phyloP scores from a whole-genome alignment of 2,888 invertebrate species.

The Drosophila heteroneura region DNA sequence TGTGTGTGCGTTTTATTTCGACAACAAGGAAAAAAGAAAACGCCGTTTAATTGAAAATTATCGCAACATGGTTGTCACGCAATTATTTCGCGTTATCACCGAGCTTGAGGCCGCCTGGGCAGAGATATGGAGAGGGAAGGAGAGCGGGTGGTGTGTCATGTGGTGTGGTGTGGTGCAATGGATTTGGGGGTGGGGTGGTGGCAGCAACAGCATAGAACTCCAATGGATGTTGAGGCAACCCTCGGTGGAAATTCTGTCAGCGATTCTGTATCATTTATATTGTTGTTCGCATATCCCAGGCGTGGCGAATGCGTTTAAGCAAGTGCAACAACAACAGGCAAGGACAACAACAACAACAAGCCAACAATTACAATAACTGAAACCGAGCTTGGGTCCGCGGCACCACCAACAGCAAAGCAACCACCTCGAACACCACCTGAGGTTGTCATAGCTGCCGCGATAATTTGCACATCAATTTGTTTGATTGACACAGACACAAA shows the following conservation, averaged over 20 bases:
- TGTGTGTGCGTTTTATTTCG: constrained; percentile 45
- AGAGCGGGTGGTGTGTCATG: constrained; percentile 4
- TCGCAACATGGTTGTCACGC: constrained; percentile 85
- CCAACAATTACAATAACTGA: constrained; percentile 9
- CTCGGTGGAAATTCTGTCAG: constrained; percentile 39
- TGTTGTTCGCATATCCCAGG: constrained; percentile 58
- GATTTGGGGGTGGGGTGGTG: neutral
- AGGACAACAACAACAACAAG: constrained; percentile 6
- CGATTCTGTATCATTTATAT: constrained; percentile 65
- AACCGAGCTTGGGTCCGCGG: neutral
- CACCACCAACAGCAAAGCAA: constrained; percentile 39
- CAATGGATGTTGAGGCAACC: constrained; percentile 51
- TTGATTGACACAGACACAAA: constrained; percentile 55
- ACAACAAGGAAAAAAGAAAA: constrained; percentile 51
- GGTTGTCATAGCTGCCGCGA: constrained; percentile 71
- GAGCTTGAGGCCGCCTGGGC: constrained; percentile 29
- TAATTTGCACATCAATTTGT: constrained; percentile 67
- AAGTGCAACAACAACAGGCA: constrained; percentile 59
- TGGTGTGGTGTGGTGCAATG: neutral
- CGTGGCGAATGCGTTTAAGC: constrained; percentile 72
- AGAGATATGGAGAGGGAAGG: neutral
- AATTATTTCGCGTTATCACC: constrained; percentile 84
- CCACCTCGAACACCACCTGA: constrained; percentile 64
- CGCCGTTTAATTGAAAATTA: constrained; percentile 84
- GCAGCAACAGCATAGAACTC: constrained; percentile 4